Conservation (phyloP, 2,797 vertebrate species). For the Eutrigla gurnardus region DNA sequence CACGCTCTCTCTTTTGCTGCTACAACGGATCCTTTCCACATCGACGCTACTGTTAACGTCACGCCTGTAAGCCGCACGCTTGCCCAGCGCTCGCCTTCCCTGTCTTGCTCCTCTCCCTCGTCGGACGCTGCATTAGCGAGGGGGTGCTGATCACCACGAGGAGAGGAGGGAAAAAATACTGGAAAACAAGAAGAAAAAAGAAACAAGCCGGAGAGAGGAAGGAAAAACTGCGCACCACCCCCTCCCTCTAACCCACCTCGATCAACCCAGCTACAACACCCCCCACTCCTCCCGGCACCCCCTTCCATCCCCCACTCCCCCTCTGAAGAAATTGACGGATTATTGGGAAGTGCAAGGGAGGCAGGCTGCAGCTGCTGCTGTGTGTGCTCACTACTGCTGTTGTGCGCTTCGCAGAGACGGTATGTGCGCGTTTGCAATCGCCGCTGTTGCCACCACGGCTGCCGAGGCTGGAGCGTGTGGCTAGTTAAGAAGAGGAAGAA, state of each 20-base stretch:
- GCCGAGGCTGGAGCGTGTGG: constrained; percentile 74
- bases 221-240: constrained; percentile 75
- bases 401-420: constrained; percentile 73
- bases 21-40: constrained; percentile 83
- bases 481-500: constrained; percentile 78
- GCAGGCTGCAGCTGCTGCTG: constrained; percentile 84
- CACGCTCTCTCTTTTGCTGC: constrained; percentile 84
- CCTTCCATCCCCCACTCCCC: constrained; percentile 68
- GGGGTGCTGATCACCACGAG: constrained; percentile 67
- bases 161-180: constrained; percentile 51
- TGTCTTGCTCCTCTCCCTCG: constrained; percentile 68
- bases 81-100: constrained; percentile 71
- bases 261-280: constrained; percentile 53
- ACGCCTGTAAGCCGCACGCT: constrained; percentile 77
- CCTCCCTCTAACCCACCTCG: constrained; percentile 67
- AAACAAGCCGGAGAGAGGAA: constrained; percentile 64
- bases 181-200: constrained; percentile 66
- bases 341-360: constrained; percentile 85
- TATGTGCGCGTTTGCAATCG: constrained; percentile 65
- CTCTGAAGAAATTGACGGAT: constrained; percentile 88
- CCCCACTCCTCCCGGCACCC: constrained; percentile 36
- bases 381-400: constrained; percentile 79
- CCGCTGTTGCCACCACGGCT: constrained; percentile 63
- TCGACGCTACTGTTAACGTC: constrained; percentile 81
- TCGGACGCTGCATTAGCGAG: constrained; percentile 72